Evolutionary conservation across 2,888 invertebrate species (phyloP), one percentile per base, ranked within the genome.

Genomic region (Enchytraeus crypticus): DNA sequence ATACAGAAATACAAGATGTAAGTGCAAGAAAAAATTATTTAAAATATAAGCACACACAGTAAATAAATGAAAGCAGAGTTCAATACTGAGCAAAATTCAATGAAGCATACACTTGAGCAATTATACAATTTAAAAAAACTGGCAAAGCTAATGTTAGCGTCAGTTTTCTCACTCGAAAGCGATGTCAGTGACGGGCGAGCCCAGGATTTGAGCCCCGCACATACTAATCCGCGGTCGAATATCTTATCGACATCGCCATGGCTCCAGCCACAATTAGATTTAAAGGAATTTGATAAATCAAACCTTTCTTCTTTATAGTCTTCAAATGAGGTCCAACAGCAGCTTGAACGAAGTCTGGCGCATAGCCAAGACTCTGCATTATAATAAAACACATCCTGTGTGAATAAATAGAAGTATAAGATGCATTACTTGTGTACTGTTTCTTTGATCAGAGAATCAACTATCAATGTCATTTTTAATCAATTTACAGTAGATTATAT

Each of bases 281-380:
- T n/a, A 23, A 38, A n/a, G 14, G 1, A 54, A 29, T 21, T 34
- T 54, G 23, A 5, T 38, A 55, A 5, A 14, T 21, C 21, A 30
- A 63, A 80, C 81, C 81, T 74, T 78, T 77, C 34, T 72, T 69
- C 66, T 81, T 80, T 34, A 82, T 80, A 53, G 77, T 73, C 59
- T 73, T 72, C 21, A 82, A 67, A 63, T 76, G 72, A 43, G 81
- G 82, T 30, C 75, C 80, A 59, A 82, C 72, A 45, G 74, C 77
- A 62, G 73, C 70, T 60, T 77, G 74, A 1, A 80, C 77, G 75
- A 82, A 82, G 68, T 82, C 82, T 38, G 81, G 81, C 43, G 80
- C 77, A 74, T 80, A 82, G 14, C 81, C 81, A 66, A 81, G 66
- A 2, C 78, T 75, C 78, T 79, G 64, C 29, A 69, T n/a, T n/a